Evolutionary conservation across 1,140 invertebrate species (phyloP), one percentile per base, ranked within the genome.

Genomic region (Hylaeus anthracinus): DNA sequence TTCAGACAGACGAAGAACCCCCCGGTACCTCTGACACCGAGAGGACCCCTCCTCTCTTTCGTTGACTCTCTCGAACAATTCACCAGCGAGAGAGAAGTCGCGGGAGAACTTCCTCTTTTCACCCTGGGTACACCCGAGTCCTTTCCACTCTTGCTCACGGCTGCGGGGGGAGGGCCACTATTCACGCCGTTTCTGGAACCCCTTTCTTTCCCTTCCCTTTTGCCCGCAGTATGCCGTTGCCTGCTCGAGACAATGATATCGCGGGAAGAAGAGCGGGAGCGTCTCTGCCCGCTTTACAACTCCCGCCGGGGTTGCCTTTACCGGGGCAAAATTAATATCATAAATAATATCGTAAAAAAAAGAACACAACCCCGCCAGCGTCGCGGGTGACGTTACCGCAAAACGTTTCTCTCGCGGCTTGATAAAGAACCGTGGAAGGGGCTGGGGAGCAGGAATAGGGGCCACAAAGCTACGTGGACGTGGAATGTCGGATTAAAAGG

Each of bases 311-410:
- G 87, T 88, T 84, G 79, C 72, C 85, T 83, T 88, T 88, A 90
- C 88, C 86, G 81, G 79, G 77, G 89, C 85, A 83, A 93, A 94
- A 94, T 94, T 94, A 94, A 94, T 94, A 93, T 92, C 92, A 93
- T 94, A 94, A 94, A 94, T 94, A 94, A 93, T 92, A 91, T 92
- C 90, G 86, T 91, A 84, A 82, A 84, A 84, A 84, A 84, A 92
- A 92, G 90, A 92, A 92, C 91, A 91, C 87, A 90, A 81, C 84
- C 39, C 84, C 84, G 72, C 78, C 82, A 72, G 72, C 82, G 75
- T 81, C 86, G 79, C 86, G 72, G 60, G 70, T 65, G 83, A 74
- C 70, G 75, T 76, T 84, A 82, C 86, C 85, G 86, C 86, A 79
- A 85, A 88, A 88, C 86, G 86, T 81, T 86, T 88, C 86, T 88